These are phyloP conservation scores for Agrilus planipennis DNA, from an alignment of 1,140 invertebrate genomes.

Conservation along the genomic window DNA sequence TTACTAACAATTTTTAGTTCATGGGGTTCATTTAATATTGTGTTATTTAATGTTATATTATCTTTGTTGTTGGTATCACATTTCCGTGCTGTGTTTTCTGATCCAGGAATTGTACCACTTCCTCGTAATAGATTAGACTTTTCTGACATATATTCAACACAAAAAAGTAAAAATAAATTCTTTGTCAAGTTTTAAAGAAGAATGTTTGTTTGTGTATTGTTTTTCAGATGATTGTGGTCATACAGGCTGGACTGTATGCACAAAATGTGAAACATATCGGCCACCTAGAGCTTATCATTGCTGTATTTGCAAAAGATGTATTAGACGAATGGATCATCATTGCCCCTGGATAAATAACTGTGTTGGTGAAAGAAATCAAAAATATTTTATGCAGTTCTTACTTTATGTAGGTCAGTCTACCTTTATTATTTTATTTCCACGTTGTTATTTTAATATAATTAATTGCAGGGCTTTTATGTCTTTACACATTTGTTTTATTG, in stretches of 20 bases:
- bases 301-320: constrained; percentile 76
- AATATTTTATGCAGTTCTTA: constrained; percentile 87
- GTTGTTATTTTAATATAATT: background rate
- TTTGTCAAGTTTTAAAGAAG: background rate
- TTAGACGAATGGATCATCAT: constrained; percentile 84
- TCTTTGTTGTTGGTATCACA: constrained; percentile 68
- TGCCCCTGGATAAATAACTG: constrained; percentile 85
- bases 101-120: constrained; percentile 79
- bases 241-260: constrained; percentile 78
- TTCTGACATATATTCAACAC: constrained; percentile 47
- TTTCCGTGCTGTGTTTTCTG: constrained; percentile 72
- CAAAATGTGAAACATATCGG: constrained; percentile 70
- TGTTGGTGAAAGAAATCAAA: constrained; percentile 88
- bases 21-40: constrained; percentile 74
- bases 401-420: constrained; percentile 51
- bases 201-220: constrained; percentile 1
- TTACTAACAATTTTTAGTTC: constrained; percentile 46
- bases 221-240: constrained; percentile 35
- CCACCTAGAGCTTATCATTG: constrained; percentile 83
- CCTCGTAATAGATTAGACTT: constrained; percentile 71
- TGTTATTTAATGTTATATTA: constrained; percentile 70
- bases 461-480: constrained; percentile 34
- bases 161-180: constrained; percentile 13
- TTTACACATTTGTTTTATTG: constrained; percentile 61
- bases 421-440: background rate